These are phyloP conservation scores for Microctonus aethiopoides DNA, from an alignment of 2,888 invertebrate species.

Conservation along the genomic window DNA sequence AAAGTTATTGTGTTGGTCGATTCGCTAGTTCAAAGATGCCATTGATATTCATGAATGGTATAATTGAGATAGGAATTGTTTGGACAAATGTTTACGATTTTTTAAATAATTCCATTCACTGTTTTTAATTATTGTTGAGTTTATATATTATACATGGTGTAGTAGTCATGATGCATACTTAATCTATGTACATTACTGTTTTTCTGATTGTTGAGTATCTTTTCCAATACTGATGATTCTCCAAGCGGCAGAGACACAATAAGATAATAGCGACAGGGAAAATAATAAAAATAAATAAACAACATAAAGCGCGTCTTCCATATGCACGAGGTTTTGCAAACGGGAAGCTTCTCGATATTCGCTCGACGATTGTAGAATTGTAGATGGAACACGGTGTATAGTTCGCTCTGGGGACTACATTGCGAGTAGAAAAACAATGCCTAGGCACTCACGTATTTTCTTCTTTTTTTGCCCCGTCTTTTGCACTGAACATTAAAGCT, in stretches of 20 bases:
- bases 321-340: constrained; percentile 22
- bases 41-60: neutral
- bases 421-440: constrained; percentile 12
- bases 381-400: constrained; percentile 18
- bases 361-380: constrained; percentile 26
- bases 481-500: neutral
- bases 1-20: neutral
- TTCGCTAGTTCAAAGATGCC: constrained; percentile 1
- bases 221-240: neutral
- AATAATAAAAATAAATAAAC: constrained; percentile 16
- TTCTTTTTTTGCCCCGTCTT: constrained; percentile 7
- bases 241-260: neutral
- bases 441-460: neutral
- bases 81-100: neutral
- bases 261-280: neutral
- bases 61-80: neutral
- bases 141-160: neutral
- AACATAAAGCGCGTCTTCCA: constrained; percentile 21
- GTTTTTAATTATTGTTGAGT: constrained; percentile 8
- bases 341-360: constrained; percentile 20
- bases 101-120: neutral
- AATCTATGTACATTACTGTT: no score
- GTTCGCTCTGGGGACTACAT: constrained; percentile 7
- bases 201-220: neutral
- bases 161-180: no score